These are phyloP conservation scores for Nerophis ophidion DNA, from an alignment of 2,113 vertebrate genomes.

Conservation along the genomic window DNA sequence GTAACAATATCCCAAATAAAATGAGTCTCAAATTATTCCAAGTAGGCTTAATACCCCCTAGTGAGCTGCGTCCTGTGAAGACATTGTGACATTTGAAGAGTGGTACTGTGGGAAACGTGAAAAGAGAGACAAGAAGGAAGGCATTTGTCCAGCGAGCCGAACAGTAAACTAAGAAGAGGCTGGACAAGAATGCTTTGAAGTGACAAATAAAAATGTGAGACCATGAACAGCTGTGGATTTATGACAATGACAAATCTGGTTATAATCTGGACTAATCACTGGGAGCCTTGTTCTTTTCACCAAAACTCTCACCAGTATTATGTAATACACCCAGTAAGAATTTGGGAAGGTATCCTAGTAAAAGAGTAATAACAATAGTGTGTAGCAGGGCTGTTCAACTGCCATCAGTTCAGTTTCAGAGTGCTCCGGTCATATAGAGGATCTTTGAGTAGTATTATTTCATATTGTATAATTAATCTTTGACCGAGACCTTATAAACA, in stretches of 20 bases:
- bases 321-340: no score
- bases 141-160: constrained; percentile 43
- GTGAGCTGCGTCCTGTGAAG: not conserved
- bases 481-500: no score
- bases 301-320: constrained; percentile 35
- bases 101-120: constrained; percentile 28
- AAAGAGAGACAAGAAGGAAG: constrained; percentile 15
- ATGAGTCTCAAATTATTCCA: not conserved
- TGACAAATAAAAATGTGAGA: constrained; percentile 72
- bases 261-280: constrained; percentile 70
- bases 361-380: no score
- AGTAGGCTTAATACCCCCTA: not conserved
- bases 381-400: no score
- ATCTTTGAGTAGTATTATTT: no score
- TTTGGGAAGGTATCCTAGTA: no score
- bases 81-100: constrained; percentile 6
- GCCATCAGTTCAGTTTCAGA: no score
- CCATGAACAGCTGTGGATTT: constrained; percentile 73
- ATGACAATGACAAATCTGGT: constrained; percentile 75
- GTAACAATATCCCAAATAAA: not conserved
- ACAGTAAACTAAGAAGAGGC: constrained; percentile 51
- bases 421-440: no score
- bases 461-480: no score
- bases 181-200: constrained; percentile 74
- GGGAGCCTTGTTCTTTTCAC: constrained; percentile 43